These are phyloP conservation scores for Drosophila leonis DNA, from an alignment of 2,888 invertebrate genomes.

Conservation along the genomic window DNA sequence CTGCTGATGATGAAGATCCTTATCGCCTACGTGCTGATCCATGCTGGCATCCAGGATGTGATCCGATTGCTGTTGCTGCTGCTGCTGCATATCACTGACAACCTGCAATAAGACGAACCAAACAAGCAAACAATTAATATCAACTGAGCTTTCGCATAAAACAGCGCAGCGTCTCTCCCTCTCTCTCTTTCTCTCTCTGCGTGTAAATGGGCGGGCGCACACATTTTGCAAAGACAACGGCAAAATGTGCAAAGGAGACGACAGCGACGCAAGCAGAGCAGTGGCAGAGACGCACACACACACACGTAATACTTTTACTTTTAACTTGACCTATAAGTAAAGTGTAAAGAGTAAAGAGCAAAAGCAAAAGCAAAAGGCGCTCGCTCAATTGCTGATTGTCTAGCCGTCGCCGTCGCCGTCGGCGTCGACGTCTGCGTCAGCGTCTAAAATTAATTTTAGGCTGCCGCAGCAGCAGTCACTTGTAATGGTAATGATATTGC, in stretches of 20 bases:
- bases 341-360: conserved; percentile 54
- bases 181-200: neutral
- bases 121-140: conserved; percentile 64
- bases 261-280: conserved; percentile 18
- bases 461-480: conserved; percentile 20
- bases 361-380: conserved; percentile 53
- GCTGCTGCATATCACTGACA: conserved; percentile 61
- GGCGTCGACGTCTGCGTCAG: conserved; percentile 9
- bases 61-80: conserved; percentile 53
- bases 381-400: conserved; percentile 36
- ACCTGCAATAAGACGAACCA: conserved; percentile 61
- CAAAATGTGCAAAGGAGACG: conserved; percentile 26
- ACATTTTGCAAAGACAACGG: conserved; percentile 21
- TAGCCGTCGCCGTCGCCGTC: conserved; percentile 26
- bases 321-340: conserved; percentile 79
- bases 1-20: conserved; percentile 50
- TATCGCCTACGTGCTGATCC: conserved; percentile 51
- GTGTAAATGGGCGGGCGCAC: conserved; percentile 12
- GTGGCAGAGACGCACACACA: conserved; percentile 18
- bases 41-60: conserved; percentile 65
- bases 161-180: conserved; percentile 4
- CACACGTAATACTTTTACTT: conserved; percentile 68
- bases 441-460: conserved; percentile 42
- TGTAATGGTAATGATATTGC: conserved; percentile 60
- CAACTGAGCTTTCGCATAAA: conserved; percentile 42